These are phyloP conservation scores for Chauna torquata DNA, from an alignment of 2,113 vertebrate genomes.

Conservation along the genomic window DNA sequence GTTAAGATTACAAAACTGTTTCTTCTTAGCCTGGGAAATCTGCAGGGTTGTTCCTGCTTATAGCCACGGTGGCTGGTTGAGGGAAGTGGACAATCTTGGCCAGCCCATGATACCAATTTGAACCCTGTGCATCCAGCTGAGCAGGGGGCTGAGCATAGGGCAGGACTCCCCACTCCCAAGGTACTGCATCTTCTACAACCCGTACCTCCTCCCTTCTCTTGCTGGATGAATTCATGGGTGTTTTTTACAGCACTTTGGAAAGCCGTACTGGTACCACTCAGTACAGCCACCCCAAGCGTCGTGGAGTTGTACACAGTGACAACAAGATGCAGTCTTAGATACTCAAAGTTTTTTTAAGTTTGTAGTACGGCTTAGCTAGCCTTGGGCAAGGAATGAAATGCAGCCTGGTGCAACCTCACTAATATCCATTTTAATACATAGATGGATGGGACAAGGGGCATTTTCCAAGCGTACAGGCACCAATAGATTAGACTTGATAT, in stretches of 20 bases:
- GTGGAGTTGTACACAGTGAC: too few relatives aligned
- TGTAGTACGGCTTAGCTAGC: neutral
- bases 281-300: neutral
- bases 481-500: neutral
- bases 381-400: neutral
- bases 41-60: neutral
- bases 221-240: neutral
- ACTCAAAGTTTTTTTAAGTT: neutral
- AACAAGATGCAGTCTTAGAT: neutral
- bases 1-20: neutral
- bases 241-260: neutral
- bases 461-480: neutral
- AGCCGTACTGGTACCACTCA: too few relatives aligned
- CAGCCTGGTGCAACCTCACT: neutral
- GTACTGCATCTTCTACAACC: neutral
- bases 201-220: neutral
- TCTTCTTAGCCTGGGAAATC: neutral
- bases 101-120: neutral
- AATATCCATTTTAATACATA: neutral
- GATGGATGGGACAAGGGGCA: neutral
- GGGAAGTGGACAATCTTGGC: neutral
- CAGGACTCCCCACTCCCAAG: neutral
- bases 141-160: neutral
- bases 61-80: neutral
- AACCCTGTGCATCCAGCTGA: neutral